phyloP scores from a whole-genome alignment of 2,888 invertebrate species.

The Crocallis elinguaria region DNA sequence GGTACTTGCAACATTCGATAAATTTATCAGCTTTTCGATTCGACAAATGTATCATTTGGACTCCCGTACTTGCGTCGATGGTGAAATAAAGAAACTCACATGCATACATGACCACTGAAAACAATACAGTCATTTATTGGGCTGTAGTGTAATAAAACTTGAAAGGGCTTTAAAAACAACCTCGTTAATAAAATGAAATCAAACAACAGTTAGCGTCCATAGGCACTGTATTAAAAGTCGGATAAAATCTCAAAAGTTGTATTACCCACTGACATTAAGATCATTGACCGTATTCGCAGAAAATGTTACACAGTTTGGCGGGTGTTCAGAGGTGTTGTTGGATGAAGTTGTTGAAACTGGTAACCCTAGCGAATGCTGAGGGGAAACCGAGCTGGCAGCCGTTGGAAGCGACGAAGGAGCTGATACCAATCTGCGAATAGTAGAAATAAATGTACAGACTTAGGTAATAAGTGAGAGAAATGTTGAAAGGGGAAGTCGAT shows the following conservation, averaged over 20 bases:
- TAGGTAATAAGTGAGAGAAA: no score
- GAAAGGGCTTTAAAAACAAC: neutral
- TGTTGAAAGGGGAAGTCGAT: no score
- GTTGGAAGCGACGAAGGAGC: conserved; percentile 55
- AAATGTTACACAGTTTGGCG: neutral
- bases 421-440: conserved; percentile 58
- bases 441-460: neutral
- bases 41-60: no score
- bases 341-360: conserved; percentile 58
- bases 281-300: neutral
- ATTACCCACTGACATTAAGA: neutral
- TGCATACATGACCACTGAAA: no score
- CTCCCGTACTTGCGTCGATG: no score
- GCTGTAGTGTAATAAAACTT: neutral
- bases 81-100: no score
- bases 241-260: neutral
- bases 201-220: conserved; percentile 7
- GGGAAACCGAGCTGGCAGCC: conserved; percentile 61
- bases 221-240: conserved; percentile 12
- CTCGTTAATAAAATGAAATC: neutral
- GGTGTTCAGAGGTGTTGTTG: conserved; percentile 40
- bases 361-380: conserved; percentile 61
- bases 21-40: no score
- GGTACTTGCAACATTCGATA: no score
- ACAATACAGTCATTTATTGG: neutral